phyloP scores from a whole-genome alignment of 2,113 vertebrate species.

The Tapirus terrestris region DNA sequence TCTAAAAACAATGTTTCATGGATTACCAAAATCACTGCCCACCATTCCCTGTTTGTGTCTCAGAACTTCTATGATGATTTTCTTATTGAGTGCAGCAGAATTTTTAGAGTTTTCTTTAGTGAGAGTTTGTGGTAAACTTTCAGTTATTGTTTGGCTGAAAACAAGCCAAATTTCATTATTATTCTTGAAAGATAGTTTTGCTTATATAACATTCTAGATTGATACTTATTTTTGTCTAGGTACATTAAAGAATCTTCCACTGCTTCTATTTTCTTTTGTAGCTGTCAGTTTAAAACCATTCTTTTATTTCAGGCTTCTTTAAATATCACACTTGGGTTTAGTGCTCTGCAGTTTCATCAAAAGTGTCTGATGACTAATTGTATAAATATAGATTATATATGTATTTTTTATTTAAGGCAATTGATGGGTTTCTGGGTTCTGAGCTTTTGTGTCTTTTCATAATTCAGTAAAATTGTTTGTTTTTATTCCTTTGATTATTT shows the following conservation, averaged over 20 bases:
- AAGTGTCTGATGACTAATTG: not conserved
- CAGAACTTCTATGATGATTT: not conserved
- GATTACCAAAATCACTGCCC: not conserved
- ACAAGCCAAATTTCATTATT: not conserved
- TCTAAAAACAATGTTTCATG: not conserved
- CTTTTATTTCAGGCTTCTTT: not conserved
- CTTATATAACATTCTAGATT: not conserved
- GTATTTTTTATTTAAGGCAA: constrained; percentile 7
- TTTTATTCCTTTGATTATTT: constrained; percentile 14
- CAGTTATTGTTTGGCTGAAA: not conserved
- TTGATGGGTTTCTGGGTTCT: not conserved
- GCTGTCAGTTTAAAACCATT: not conserved
- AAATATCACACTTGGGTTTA: not conserved
- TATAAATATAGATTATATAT: not conserved
- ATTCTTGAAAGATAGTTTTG: not conserved
- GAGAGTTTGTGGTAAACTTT: not conserved
- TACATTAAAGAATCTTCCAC: not conserved
- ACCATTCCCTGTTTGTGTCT: not conserved
- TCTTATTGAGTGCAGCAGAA: not conserved
- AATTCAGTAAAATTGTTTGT: not conserved
- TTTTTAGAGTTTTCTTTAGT: constrained; percentile 7
- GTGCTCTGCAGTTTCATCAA: not conserved
- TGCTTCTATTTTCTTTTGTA: not conserved
- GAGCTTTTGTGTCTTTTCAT: not conserved
- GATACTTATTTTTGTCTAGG: not conserved